A percentile compares a stretch with the other conserved stretches of the same genome.
These are phyloP conservation scores for Falco berigora DNA, from an alignment of 2,797 vertebrate genomes.

Conservation along the genomic window DNA sequence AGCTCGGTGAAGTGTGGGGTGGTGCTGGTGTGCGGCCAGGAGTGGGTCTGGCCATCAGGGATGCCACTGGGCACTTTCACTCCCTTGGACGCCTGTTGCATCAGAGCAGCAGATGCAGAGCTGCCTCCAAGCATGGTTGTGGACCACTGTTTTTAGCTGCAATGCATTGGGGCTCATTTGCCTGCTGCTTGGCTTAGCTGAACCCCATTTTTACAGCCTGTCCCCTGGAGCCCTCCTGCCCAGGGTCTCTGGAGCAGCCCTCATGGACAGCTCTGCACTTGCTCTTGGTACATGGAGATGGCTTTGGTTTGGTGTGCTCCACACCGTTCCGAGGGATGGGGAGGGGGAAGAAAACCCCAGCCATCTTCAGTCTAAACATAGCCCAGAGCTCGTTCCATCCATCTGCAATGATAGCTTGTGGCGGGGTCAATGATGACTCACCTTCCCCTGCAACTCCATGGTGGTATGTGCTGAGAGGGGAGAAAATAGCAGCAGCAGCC, in stretches of 20 bases:
- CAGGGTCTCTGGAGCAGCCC: neutral
- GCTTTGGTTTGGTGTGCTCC: neutral
- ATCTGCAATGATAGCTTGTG: neutral
- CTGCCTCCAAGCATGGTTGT: neutral
- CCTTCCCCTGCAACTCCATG: neutral
- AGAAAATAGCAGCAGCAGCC: neutral
- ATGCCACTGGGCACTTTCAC: neutral
- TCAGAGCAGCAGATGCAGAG: neutral
- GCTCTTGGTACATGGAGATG: neutral
- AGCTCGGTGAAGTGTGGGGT: neutral
- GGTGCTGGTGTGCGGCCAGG: neutral
- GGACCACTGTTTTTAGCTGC: neutral
- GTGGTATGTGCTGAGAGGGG: neutral
- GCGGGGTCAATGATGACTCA: neutral
- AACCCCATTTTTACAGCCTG: neutral
- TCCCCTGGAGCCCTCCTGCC: neutral
- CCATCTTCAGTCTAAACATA: neutral
- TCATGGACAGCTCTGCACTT: neutral
- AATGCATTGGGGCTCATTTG: neutral
- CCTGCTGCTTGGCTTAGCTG: neutral
- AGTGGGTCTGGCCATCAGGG: neutral
- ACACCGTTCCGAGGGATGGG: fast-evolving
- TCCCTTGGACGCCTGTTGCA: neutral
- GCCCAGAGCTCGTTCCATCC: neutral
- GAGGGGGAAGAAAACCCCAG: neutral